These are phyloP conservation scores for Tragelaphus scriptus DNA, from an alignment of 2,113 vertebrate species.

Conservation along the genomic window DNA sequence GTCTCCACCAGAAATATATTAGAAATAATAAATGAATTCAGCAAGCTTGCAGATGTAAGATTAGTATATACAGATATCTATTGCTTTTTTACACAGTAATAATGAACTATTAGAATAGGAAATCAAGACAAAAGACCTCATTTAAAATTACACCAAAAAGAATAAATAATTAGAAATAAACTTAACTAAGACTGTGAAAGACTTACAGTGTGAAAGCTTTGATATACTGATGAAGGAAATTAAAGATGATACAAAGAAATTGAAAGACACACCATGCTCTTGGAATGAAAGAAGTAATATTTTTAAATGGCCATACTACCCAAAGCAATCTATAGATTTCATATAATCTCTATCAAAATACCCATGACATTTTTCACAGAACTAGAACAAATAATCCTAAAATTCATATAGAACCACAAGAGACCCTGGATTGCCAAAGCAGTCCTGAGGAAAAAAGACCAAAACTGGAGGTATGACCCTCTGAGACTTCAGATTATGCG, in stretches of 20 bases:
- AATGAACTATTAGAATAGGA: not conserved
- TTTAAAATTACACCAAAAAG: not conserved
- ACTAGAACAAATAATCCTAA: not conserved
- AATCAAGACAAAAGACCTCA: not conserved
- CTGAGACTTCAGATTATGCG: not conserved
- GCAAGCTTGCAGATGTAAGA: not conserved
- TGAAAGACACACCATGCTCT: not conserved
- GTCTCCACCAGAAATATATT: not conserved
- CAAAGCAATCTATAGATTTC: not conserved
- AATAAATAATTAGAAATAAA: not conserved
- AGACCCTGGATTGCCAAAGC: not conserved
- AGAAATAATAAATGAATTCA: not conserved
- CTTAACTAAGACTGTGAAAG: not conserved
- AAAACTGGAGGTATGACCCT: not conserved
- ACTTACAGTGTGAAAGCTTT: not conserved
- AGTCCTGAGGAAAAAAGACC: not conserved
- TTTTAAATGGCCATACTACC: not conserved
- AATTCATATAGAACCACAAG: not conserved
- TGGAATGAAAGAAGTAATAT: not conserved
- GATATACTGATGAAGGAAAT: not conserved
- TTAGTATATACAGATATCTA: not conserved
- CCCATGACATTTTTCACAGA: not conserved
- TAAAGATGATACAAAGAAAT: not conserved
- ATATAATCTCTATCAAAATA: not conserved
- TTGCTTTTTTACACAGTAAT: not conserved